Percentiles rank a stretch among this genome's conserved stretches.
Conservation (phyloP, 2,113 vertebrate species). For the Syngnathus scovelli region DNA sequence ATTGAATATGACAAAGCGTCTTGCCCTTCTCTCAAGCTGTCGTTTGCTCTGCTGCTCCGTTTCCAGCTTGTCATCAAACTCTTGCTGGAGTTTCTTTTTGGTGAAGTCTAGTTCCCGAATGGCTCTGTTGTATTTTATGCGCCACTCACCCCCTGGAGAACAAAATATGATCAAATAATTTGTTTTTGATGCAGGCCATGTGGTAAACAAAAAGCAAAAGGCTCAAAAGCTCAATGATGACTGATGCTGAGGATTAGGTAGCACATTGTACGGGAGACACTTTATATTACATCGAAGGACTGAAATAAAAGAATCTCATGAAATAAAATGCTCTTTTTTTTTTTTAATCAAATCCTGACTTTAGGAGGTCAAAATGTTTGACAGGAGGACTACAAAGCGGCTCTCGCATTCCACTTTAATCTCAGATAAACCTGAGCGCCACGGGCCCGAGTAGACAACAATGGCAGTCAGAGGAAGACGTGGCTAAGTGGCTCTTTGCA, state of each 20-base stretch:
- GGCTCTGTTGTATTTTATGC: constrained; percentile 88
- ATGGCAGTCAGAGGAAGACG: constrained; percentile 56
- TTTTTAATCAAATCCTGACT: constrained; percentile 48
- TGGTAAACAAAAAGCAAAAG: constrained; percentile 13
- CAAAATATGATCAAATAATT: constrained; percentile 35
- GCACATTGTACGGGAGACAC: constrained; percentile 20
- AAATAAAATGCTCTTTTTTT: constrained; percentile 43
- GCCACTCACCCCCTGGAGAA: constrained; percentile 85
- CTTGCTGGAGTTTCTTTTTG: constrained; percentile 92
- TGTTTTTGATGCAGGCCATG: constrained; percentile 32
- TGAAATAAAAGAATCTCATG: constrained; percentile 43
- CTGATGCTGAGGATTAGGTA: constrained; percentile 44
- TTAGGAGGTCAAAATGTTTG: constrained; percentile 23
- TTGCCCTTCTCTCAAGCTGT: constrained; percentile 86
- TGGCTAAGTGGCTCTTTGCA: constrained; percentile 66
- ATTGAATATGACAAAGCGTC: constrained; percentile 18
- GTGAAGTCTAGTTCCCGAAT: constrained; percentile 89
- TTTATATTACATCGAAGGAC: constrained; percentile 35
- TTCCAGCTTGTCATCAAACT: constrained; percentile 94
- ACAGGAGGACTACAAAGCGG: constrained; percentile 37
- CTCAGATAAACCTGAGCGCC: constrained; percentile 49
- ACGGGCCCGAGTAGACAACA: constrained; percentile 52
- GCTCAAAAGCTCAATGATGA: constrained; percentile 47
- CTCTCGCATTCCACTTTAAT: constrained; percentile 44
- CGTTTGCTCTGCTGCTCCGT: constrained; percentile 90